A percentile compares a stretch with the other conserved stretches of the same genome.
Evolutionary conservation across 1,140 invertebrate genomes (phyloP).

Genomic region (Sitodiplosis mosellana): DNA sequence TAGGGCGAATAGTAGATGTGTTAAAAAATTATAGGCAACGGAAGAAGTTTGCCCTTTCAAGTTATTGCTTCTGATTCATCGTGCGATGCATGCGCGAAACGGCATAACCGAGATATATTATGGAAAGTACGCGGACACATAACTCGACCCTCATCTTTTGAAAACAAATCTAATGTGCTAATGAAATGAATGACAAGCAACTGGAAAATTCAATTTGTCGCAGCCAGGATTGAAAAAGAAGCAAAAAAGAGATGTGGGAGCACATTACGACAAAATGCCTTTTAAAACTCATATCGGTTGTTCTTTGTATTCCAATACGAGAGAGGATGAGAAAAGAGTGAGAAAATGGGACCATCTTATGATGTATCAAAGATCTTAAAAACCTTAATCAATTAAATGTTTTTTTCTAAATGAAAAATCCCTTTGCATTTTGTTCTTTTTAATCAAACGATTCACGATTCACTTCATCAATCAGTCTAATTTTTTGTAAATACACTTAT

Average conservation of each 20-base stretch:
- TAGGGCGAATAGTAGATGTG: neutral
- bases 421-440: too few relatives aligned
- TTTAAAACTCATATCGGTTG: neutral
- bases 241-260: neutral
- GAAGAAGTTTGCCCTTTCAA: neutral
- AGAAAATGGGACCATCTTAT: neutral
- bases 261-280: neutral
- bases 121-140: neutral
- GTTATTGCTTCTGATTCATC: neutral
- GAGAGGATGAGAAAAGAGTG: too few relatives aligned
- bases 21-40: neutral
- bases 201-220: conserved; percentile 3
- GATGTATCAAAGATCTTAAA: neutral
- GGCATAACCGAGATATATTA: neutral
- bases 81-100: neutral
- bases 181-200: conserved; percentile 4
- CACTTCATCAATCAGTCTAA: too few relatives aligned
- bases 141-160: neutral
- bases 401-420: too few relatives aligned
- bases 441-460: too few relatives aligned
- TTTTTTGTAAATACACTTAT: too few relatives aligned
- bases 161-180: neutral
- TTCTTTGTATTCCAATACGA: too few relatives aligned
- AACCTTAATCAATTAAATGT: neutral
- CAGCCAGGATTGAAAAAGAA: neutral